phyloP scores from a whole-genome alignment of 2,113 vertebrate genomes.

The Melospiza georgiana region DNA sequence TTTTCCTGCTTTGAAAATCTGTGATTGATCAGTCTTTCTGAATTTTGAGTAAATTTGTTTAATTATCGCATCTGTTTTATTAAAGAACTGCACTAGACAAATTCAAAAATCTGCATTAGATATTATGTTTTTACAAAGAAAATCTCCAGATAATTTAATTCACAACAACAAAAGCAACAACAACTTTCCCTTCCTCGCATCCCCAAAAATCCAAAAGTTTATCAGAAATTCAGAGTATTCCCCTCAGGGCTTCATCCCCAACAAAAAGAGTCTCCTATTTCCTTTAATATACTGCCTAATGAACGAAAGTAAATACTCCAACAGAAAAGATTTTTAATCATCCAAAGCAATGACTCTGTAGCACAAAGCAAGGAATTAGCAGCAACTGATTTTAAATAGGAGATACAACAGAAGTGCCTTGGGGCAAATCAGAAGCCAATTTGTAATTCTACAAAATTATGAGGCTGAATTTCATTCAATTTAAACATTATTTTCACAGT shows the following conservation, averaged over 20 bases:
- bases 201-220: slow-evolving; percentile 11
- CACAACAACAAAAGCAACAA: background rate
- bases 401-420: slow-evolving; percentile 37
- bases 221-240: slow-evolving; percentile 12
- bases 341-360: slow-evolving; percentile 7
- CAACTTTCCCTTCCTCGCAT: background rate
- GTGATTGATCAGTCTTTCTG: background rate
- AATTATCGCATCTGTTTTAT: background rate
- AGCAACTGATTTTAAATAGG: slow-evolving; percentile 2
- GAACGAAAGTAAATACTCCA: slow-evolving; percentile 15
- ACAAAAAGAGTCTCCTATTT: background rate
- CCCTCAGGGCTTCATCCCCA: background rate
- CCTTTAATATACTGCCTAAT: slow-evolving; percentile 14
- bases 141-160: background rate
- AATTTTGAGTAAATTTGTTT: background rate
- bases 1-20: background rate
- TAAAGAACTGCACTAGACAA: background rate
- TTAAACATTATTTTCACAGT: slow-evolving; percentile 3
- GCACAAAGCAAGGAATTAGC: slow-evolving; percentile 58
- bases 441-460: background rate
- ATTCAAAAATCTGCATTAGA: background rate
- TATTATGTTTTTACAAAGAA: background rate
- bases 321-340: slow-evolving; percentile 50
- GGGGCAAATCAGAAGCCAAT: slow-evolving; percentile 34
- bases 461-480: background rate